Percentiles rank a stretch among this genome's conserved stretches.
Conservation (phyloP, 2,888 invertebrate genomes). For the Brenthis hecate region DNA sequence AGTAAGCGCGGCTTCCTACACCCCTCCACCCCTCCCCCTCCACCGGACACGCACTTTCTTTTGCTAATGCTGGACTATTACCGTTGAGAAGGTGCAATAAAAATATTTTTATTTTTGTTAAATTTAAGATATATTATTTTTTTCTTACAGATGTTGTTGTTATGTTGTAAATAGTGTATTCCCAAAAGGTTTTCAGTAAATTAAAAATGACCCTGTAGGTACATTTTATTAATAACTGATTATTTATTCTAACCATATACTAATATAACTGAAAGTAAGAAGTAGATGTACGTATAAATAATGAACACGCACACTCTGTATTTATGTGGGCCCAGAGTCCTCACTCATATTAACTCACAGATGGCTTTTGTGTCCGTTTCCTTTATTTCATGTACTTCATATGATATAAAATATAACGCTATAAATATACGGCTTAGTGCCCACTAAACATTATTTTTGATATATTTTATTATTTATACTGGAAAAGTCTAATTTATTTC, state of each 20-base stretch:
- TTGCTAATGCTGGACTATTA: too few species aligned
- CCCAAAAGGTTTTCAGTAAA: too few species aligned
- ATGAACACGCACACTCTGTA: constrained; percentile 12
- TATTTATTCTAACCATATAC: background rate
- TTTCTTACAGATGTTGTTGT: too few species aligned
- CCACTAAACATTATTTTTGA: constrained; percentile 4
- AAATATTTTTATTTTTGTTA: too few species aligned
- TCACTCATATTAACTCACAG: constrained; percentile 19
- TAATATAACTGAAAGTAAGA: background rate
- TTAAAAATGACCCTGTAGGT: too few species aligned
- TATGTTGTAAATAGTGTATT: too few species aligned
- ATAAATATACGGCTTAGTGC: constrained; percentile 11
- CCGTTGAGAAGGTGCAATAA: too few species aligned
- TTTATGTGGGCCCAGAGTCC: constrained; percentile 2
- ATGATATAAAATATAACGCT: constrained; percentile 29
- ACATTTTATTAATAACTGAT: background rate
- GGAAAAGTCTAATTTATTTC: constrained; percentile 5
- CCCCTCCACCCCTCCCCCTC: too few species aligned
- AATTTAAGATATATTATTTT: too few species aligned
- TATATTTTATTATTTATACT: background rate
- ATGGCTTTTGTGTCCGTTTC: constrained; percentile 37
- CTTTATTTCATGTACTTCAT: constrained; percentile 47
- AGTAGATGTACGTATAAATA: constrained; percentile 8
- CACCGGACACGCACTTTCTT: too few species aligned
- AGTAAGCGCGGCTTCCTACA: too few species aligned